Evolutionary conservation across 2,888 invertebrate species (phyloP).

Genomic region (Clitarchus hookeri): DNA sequence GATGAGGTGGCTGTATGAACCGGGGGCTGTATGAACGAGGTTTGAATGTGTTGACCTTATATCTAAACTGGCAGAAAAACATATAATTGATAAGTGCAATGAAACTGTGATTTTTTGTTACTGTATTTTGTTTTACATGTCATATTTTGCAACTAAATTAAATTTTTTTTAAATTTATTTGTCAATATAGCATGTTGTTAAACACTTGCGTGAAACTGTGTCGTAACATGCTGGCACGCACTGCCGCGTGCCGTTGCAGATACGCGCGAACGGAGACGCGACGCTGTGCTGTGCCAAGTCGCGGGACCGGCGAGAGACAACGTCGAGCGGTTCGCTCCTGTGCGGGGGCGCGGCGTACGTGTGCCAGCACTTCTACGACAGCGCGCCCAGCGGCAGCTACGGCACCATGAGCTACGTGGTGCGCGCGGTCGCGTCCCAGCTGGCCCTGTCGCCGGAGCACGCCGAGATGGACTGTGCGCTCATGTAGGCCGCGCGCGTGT

Average conservation of each 20-base stretch:
- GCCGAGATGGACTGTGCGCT: slow-evolving; percentile 80
- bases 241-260: slow-evolving; percentile 58
- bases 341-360: slow-evolving; percentile 95
- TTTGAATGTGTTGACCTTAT: too few species aligned
- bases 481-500: not conserved
- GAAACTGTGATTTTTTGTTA: too few species aligned
- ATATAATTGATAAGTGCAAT: too few species aligned
- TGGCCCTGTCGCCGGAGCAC: slow-evolving; percentile 75
- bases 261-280: slow-evolving; percentile 86
- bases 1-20: too few species aligned
- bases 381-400: slow-evolving; percentile 95
- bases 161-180: too few species aligned
- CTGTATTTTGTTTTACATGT: too few species aligned
- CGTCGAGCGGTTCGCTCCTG: slow-evolving; percentile 66
- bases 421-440: slow-evolving; percentile 74
- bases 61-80: too few species aligned
- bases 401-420: slow-evolving; percentile 98
- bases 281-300: slow-evolving; percentile 90
- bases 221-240: too few species aligned
- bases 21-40: too few species aligned
- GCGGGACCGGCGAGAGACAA: slow-evolving; percentile 63
- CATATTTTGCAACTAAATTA: too few species aligned
- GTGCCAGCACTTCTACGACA: slow-evolving; percentile 97
- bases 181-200: too few species aligned
- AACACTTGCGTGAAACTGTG: too few species aligned